These are phyloP conservation scores for Nerophis lumbriciformis DNA, from an alignment of 2,113 vertebrate genomes.

Conservation along the genomic window DNA sequence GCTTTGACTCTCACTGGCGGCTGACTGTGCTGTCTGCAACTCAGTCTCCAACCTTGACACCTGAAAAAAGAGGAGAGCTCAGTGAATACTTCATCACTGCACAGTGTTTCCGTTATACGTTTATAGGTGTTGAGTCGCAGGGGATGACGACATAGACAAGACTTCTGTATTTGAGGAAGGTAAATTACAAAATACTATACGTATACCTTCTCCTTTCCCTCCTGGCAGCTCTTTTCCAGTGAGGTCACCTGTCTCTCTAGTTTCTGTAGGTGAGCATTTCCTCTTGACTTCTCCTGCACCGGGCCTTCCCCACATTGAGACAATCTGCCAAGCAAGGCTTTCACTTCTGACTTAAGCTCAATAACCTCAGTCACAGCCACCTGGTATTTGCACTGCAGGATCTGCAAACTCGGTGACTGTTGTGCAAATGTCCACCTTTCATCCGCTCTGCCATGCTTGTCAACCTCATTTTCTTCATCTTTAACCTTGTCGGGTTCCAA, in stretches of 20 bases:
- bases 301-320: conserved; percentile 77
- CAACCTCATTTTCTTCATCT: conserved; percentile 59
- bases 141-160: neutral
- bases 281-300: conserved; percentile 74
- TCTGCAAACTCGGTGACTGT: conserved; percentile 84
- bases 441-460: conserved; percentile 59
- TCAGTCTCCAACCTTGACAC: conserved; percentile 76
- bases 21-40: conserved; percentile 73
- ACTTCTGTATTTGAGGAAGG: neutral
- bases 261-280: conserved; percentile 73
- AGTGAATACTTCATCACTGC: neutral
- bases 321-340: conserved; percentile 83
- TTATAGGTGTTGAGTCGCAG: too few relatives aligned
- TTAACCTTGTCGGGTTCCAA: conserved; percentile 23
- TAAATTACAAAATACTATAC: neutral
- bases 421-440: conserved; percentile 52
- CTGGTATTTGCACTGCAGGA: conserved; percentile 94
- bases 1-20: conserved; percentile 80
- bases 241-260: conserved; percentile 79
- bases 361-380: conserved; percentile 93
- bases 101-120: too few relatives aligned
- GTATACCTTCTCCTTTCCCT: conserved; percentile 78
- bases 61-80: conserved; percentile 23
- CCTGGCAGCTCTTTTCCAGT: conserved; percentile 79
- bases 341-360: conserved; percentile 90